Conservation (phyloP, 2,113 vertebrate species). For the Odocoileus hemionus region DNA sequence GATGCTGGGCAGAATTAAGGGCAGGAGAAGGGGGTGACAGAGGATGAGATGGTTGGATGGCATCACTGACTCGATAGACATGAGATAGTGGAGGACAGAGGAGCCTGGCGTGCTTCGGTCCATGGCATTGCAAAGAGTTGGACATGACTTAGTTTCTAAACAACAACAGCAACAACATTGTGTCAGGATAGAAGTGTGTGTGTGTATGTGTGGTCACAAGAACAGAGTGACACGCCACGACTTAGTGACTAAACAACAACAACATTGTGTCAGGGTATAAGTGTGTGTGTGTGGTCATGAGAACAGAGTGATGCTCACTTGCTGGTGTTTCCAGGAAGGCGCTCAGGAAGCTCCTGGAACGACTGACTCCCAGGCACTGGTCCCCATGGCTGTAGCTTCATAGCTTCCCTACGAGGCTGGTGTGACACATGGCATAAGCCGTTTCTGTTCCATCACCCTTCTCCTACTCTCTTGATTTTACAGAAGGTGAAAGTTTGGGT, state of each 20-base stretch:
- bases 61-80: background rate
- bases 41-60: background rate
- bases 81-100: background rate
- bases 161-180: background rate
- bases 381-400: background rate
- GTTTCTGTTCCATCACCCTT: background rate
- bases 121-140: background rate
- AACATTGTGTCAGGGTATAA: no score
- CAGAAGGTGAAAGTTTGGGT: background rate
- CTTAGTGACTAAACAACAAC: no score
- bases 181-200: background rate
- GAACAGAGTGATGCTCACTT: background rate
- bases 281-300: no score
- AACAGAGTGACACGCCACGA: no score
- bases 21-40: background rate
- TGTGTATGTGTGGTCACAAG: no score
- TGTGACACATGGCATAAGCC: accelerated
- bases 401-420: background rate
- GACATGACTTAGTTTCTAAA: background rate
- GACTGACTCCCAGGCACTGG: background rate
- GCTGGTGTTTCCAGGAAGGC: background rate
- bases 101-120: background rate
- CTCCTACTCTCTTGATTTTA: background rate
- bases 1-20: background rate
- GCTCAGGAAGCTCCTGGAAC: background rate